A percentile compares a stretch with the other conserved stretches of the same genome.
These are phyloP conservation scores for Thaumatotibia leucotreta DNA, from an alignment of 1,140 invertebrate species.

Conservation along the genomic window DNA sequence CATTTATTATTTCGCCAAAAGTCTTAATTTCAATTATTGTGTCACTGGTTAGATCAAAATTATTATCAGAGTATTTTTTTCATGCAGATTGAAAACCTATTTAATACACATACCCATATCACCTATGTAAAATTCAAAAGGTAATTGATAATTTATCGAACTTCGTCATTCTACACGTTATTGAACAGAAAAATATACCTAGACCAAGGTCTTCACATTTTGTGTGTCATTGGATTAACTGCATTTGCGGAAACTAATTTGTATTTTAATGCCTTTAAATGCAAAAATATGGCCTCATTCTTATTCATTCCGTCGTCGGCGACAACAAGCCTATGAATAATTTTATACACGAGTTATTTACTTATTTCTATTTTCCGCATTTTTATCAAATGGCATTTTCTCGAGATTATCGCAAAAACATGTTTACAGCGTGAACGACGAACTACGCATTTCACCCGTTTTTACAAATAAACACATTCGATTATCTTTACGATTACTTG, in stretches of 20 bases:
- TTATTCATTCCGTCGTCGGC: neutral
- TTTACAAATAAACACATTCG: neutral
- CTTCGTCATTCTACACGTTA: too few relatives aligned
- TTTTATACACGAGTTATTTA: neutral
- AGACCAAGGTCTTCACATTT: neutral
- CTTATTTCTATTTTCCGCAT: neutral
- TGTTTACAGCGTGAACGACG: neutral
- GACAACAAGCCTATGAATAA: neutral
- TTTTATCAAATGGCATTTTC: constrained; percentile 1
- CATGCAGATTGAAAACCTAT: too few relatives aligned
- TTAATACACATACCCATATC: too few relatives aligned
- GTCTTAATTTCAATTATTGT: too few relatives aligned
- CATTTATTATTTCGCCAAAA: too few relatives aligned
- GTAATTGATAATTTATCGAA: too few relatives aligned
- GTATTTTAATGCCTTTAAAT: neutral
- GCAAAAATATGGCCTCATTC: neutral
- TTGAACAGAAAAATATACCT: neutral
- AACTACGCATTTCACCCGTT: neutral
- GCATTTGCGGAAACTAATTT: neutral
- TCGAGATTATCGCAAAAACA: constrained; percentile 10
- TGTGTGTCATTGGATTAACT: neutral
- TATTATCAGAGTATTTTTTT: too few relatives aligned
- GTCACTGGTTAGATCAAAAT: too few relatives aligned
- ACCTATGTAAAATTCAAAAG: too few relatives aligned
- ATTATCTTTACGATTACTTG: neutral